phyloP scores from a whole-genome alignment of 1,140 invertebrate species.

The Trachelipus rathkii region DNA sequence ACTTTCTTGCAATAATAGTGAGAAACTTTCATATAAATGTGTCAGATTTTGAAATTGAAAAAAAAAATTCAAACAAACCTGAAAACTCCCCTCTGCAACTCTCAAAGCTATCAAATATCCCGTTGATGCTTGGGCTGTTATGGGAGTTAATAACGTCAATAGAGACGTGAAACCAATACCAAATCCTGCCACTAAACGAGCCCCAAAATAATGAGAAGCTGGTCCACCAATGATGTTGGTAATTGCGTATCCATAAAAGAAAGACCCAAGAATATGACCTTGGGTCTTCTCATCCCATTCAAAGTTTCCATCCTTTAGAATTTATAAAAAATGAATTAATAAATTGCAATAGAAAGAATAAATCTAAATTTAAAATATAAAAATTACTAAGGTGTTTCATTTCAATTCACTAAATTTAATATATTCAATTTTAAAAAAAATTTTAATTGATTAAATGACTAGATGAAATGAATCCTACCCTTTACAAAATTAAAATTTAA shows the following conservation, averaged over 20 bases:
- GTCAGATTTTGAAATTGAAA: too few relatives aligned
- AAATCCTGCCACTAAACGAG: slow-evolving; percentile 76
- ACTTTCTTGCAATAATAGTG: too few relatives aligned
- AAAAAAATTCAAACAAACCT: slow-evolving; percentile 26
- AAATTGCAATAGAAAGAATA: too few relatives aligned
- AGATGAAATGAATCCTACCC: too few relatives aligned
- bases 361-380: too few relatives aligned
- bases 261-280: slow-evolving; percentile 29
- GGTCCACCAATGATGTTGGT: slow-evolving; percentile 71
- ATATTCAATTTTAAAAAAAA: too few relatives aligned
- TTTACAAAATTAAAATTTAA: too few relatives aligned
- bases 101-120: slow-evolving; percentile 47
- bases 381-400: too few relatives aligned
- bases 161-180: slow-evolving; percentile 74
- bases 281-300: slow-evolving; percentile 30
- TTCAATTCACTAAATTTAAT: too few relatives aligned
- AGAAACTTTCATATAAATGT: too few relatives aligned
- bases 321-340: too few relatives aligned
- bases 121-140: slow-evolving; percentile 56
- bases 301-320: slow-evolving; percentile 29
- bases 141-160: slow-evolving; percentile 74
- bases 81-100: slow-evolving; percentile 47
- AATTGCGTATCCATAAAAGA: slow-evolving; percentile 39
- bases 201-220: slow-evolving; percentile 69
- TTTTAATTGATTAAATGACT: too few relatives aligned